phyloP scores from a whole-genome alignment of 2,113 vertebrate genomes.

The Ceuthmochares aereus region DNA sequence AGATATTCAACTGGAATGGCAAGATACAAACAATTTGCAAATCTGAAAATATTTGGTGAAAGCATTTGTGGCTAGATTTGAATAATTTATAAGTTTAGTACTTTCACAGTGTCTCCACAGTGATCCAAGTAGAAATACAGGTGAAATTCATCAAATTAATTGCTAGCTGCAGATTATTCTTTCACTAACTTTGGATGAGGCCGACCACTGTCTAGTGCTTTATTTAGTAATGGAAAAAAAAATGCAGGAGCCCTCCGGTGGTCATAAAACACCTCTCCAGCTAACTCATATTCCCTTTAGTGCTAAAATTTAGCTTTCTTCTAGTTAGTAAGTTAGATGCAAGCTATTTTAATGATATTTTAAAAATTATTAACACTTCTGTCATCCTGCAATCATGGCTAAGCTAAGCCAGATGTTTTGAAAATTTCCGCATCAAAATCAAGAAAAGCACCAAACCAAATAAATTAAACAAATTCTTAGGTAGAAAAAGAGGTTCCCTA shows the following conservation, averaged over 20 bases:
- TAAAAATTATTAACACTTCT: neutral
- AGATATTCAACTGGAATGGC: neutral
- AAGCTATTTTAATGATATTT: neutral
- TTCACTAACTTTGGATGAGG: neutral
- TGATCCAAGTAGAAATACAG: neutral
- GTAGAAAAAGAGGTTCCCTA: neutral
- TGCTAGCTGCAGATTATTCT: neutral
- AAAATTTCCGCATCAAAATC: neutral
- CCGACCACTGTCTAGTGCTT: neutral
- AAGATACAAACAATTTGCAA: neutral
- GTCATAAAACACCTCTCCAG: neutral
- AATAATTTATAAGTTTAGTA: neutral
- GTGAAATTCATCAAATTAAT: neutral
- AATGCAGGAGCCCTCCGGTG: conserved; percentile 9
- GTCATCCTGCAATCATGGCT: neutral
- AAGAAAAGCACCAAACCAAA: neutral
- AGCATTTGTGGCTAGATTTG: neutral
- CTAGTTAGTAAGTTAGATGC: neutral
- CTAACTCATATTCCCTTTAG: neutral
- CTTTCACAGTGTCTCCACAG: neutral
- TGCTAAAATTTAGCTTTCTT: neutral
- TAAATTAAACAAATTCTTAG: neutral
- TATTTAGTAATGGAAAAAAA: neutral
- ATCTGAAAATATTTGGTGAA: neutral
- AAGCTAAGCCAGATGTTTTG: neutral